phyloP scores from a whole-genome alignment of 2,888 invertebrate genomes.

The Heliconius aoede region DNA sequence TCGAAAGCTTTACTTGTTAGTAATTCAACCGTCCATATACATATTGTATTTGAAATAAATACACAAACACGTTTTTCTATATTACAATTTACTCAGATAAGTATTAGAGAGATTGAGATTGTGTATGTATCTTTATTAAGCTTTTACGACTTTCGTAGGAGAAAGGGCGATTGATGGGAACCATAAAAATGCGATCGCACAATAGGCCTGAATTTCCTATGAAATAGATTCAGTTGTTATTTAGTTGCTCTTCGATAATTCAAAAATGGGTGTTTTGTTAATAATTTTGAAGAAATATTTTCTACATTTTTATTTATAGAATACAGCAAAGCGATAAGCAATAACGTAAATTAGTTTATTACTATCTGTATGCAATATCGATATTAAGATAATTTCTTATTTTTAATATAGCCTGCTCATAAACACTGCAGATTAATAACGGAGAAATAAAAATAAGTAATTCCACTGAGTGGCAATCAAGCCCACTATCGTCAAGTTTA shows the following conservation, averaged over 20 bases:
- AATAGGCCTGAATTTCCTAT: conserved; percentile 45
- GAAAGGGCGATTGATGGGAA: conserved; percentile 49
- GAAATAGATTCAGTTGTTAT: conserved; percentile 40
- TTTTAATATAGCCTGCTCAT: too few relatives aligned
- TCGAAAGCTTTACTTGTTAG: too few relatives aligned
- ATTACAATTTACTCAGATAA: conserved; percentile 6
- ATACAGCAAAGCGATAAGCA: too few relatives aligned
- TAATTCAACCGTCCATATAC: neutral
- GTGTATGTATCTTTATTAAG: conserved; percentile 25
- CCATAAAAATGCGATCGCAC: conserved; percentile 46
- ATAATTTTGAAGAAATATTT: neutral
- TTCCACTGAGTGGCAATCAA: neutral
- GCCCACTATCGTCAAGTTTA: neutral
- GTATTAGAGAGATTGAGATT: conserved; percentile 28
- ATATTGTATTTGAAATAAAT: neutral
- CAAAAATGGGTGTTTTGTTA: neutral
- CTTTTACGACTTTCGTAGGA: conserved; percentile 34
- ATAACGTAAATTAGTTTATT: too few relatives aligned
- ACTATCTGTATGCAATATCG: too few relatives aligned
- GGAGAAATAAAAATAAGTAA: too few relatives aligned
- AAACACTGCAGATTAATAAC: too few relatives aligned
- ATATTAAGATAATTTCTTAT: too few relatives aligned
- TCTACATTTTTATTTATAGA: too few relatives aligned
- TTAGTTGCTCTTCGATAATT: neutral
- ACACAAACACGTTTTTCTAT: neutral